Base-by-base conservation (phyloP, 2,888 invertebrate genomes). In the Brenthis daphne region DNA sequence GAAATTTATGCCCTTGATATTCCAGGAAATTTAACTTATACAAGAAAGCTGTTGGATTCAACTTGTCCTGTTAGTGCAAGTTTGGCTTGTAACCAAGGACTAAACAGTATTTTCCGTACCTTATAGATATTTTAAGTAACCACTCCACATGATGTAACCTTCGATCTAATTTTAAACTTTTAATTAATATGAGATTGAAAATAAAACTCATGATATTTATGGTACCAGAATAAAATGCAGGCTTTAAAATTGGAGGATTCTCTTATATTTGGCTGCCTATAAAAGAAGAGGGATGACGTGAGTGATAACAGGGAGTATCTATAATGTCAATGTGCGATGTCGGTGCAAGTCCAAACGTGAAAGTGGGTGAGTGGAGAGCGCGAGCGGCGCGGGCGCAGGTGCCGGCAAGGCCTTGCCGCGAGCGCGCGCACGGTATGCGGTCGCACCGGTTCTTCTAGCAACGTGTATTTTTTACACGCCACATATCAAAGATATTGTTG, bases 381-480 rank as follows among this genome's bases (percentile, higher is more conserved):
- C 75, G 73, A 71, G 74, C 72, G 77, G 76, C 64, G 75, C 73
- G 66, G 69, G 78, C 81, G 84, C 85, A 83, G 85, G 85, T 84
- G 86, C 80, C 78, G 78, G 75, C 83, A 81, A 85, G 88, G 88
- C 89, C 88, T 89, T 88, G 89, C 90, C 88, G 86, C 84, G 82
- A 88, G 89, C 88, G 86, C 86, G 84, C 87, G 87, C 84, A 79
- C 81, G 90, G 91, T 86, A 92, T 92, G 92, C 87, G 88, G 92
- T 92, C 88, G 80, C 90, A 92, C 92, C 92, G 92, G 92, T 92
- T 92, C 87, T 87, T 86, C 90, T 90, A 90, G 89, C 90, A 87
- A 82, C 86, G 87, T 88, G 87, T 88, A 87, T 90, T 92, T 92
- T 92, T 90, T 90, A 89, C 87, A 87, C 80, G 76, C 85, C 86